Evolutionary conservation across 2,113 vertebrate species (phyloP).

Genomic region (Toxostoma redivivum): DNA sequence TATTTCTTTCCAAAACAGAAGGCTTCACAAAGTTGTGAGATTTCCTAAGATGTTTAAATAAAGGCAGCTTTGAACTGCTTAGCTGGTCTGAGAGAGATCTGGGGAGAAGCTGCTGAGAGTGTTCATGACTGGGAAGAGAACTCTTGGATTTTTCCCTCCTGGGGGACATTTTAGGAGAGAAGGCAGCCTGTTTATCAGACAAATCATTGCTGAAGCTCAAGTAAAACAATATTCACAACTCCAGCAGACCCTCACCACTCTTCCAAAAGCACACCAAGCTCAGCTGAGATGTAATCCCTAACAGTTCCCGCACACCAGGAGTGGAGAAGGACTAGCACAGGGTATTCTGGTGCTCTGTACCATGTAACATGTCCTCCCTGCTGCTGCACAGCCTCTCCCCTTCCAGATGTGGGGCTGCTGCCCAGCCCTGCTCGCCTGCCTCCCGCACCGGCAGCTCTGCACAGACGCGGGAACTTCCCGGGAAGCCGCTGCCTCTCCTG

Average conservation of each 20-base stretch:
- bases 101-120: neutral
- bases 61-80: neutral
- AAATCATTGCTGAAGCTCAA: neutral
- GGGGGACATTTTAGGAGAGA: constrained; percentile 11
- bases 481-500: neutral
- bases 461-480: neutral
- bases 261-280: neutral
- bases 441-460: neutral
- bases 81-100: neutral
- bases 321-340: neutral
- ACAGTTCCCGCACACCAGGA: neutral
- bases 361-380: neutral
- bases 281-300: neutral
- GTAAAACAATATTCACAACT: neutral
- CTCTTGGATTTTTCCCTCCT: neutral
- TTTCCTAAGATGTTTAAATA: constrained; percentile 35
- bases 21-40: neutral
- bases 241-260: neutral
- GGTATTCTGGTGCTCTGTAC: neutral
- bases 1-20: neutral
- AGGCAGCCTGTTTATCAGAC: neutral
- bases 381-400: neutral
- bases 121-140: neutral
- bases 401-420: constrained; percentile 10
- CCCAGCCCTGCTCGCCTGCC: neutral